Evolutionary conservation across 2,113 vertebrate genomes (phyloP), one percentile per base, ranked within the genome.

Genomic region (Gulo gulo): DNA sequence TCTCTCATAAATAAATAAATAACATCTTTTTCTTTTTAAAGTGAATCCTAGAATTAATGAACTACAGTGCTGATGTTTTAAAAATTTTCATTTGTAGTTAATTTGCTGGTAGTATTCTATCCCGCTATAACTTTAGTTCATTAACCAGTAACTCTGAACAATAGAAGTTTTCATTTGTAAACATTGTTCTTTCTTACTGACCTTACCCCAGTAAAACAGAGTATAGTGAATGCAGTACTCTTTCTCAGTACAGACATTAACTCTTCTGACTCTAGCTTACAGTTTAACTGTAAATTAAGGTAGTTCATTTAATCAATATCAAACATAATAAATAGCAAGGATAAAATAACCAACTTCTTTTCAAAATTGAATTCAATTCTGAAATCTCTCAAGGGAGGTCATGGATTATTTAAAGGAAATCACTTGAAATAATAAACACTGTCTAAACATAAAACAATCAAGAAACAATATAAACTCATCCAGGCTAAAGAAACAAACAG

Each of bases 321-420:
- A 96, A 87, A 20, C 83, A 73, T 15, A 80, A 36, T 42, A 96
- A 94, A 67, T 65, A 87, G 14, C 39, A 88, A 78, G 36, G 79
- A 82, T 78, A 96, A 97, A 95, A 88, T 50, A 96, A 93, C 88
- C 47, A 92, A 57, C 4, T 59, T 63, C 80, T 89, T 91, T 97
- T 59, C 42, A 78, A 95, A 94, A 79, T 42, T 86, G 78, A 94
- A 87, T 94, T 95, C 83, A 94, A 45, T 94, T 84, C 69, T 91
- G 47, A 87, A 96, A 90, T 92, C 74, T 96, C 92, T 94, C 55
- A 82, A 95, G 91, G 76, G 50, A 95, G 18, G 34, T 73, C 88
- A 78, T 59, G 65, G 69, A 88, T 95, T 98, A 88, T 96, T 97
- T 97, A 94, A 90, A 92, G 87, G 91, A 97, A 97, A 95, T 91